phyloP scores from a whole-genome alignment of 2,113 vertebrate species.

The Myocastor coypus region DNA sequence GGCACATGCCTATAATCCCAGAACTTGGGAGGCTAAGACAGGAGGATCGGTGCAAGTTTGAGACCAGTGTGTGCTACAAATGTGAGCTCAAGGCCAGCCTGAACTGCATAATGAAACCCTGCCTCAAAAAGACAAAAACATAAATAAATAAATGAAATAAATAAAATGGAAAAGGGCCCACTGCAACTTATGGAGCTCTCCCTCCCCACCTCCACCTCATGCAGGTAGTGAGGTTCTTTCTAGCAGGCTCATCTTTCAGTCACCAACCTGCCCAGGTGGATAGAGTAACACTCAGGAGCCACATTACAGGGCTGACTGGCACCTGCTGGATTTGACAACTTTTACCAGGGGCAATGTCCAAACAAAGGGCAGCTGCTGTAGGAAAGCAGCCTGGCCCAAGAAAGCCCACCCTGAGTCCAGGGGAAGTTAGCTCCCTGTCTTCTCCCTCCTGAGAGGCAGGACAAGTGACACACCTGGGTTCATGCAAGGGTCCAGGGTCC shows the following conservation, averaged over 20 bases:
- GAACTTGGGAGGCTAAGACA: no score
- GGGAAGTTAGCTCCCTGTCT: background rate
- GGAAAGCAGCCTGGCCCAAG: background rate
- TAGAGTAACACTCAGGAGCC: background rate
- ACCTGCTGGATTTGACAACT: background rate
- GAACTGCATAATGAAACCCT: no score
- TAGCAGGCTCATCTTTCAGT: background rate
- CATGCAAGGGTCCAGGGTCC: background rate
- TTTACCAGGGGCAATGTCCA: background rate
- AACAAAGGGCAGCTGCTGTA: background rate
- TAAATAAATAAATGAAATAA: no score
- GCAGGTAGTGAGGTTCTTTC: background rate
- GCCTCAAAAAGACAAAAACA: no score
- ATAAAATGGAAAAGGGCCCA: fast-evolving
- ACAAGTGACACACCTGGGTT: no score
- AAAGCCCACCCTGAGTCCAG: background rate
- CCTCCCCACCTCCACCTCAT: no score
- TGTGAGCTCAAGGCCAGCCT: no score
- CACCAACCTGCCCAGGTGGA: background rate
- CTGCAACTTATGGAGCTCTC: background rate
- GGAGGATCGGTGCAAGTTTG: no score
- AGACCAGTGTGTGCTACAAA: no score
- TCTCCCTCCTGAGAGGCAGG: background rate
- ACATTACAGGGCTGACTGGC: background rate
- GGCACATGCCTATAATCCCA: no score